Base-by-base conservation (phyloP, 2,113 vertebrate species). In the Oryzias curvinotus region DNA sequence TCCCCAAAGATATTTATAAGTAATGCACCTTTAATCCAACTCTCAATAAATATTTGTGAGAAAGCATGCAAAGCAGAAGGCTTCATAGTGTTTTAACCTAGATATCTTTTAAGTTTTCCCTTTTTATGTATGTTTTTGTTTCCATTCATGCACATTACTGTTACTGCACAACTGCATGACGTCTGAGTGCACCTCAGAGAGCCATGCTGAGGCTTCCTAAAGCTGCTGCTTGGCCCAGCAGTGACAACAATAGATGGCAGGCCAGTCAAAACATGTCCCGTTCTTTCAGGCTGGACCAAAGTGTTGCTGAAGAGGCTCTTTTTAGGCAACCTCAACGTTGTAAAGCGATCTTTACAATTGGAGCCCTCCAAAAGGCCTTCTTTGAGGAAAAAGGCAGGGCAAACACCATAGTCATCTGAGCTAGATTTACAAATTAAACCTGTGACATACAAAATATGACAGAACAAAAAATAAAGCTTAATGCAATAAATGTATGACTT, bases 261-360 rank as follows among this genome's bases (percentile, higher is more conserved):
- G 84, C 23, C 88, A 92, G 90, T 93, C 91, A 92, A 91, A 92
- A 92, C 90, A 93, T 79, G 78, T 63, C 71, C 82, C 41, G 89
- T 89, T 88, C 83, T 81, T 85, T 82, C 81, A 88, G 76, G 59
- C 83, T 77, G 75, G 86, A 77, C 85, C 88, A 81, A 84, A 91
- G 85, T 86, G 83, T 77, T 64, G 77, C 73, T 90, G 88, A 91
- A 93, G 90, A 92, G 91, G 77, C 82, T 89, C 91, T 89, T 92
- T 91, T 92, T 87, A 91, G 87, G 68, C 83, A 15, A 81, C 68
- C 86, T 86, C 87, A 88, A 90, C 86, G 85, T 88, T 85, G 89
- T 92, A 89, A 93, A 91, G 87, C 91, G 90, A 93, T 91, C 90
- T 87, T 68, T 81, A 90, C 90, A 92, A 91, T 87, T 74, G 88